Evolutionary conservation across 2,797 vertebrate genomes (phyloP), one percentile per base, ranked within the genome.

Genomic region (Hyperoplus lanceolatus): DNA sequence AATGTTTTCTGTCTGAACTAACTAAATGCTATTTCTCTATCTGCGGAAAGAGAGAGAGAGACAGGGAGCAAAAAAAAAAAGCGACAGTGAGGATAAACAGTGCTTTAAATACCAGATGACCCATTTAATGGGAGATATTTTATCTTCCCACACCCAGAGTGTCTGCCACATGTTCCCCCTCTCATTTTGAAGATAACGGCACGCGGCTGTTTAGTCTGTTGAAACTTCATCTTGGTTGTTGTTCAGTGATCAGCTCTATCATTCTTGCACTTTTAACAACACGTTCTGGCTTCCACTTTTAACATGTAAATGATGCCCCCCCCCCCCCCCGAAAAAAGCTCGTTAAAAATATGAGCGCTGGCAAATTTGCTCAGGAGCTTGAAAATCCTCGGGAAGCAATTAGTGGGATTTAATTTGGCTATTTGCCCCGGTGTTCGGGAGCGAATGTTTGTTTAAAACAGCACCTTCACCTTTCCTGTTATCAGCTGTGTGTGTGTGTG

Each of bases 71-170:
- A 29, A 29, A 29, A 29, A 29, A 21, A 29, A 76, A 75, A 55
- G 62, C 83, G 61, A 83, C 74, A 81, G 69, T 73, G 67, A 78
- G 71, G 86, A 84, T 85, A 88, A 91, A 92, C 80, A 86, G 68
- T 83, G 76, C 80, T 92, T 91, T 91, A 87, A 90, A 92, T 90
- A 87, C 83, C 77, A 81, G 79, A 91, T 92, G 87, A 91, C 86
- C 88, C 86, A 86, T 91, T 92, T 91, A 79, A 84, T 86, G 76
- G 81, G 82, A 89, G 77, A 88, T 91, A 79, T 83, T 89, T 84
- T 88, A 88, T 89, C 81, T 85, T 70, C 68, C 43, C 67, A 70
- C 71, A 72, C 81, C 72, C 74, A 70, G 73, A 72, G 79, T 75
- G 76, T 74, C 75, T 87, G 80, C 86, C 69, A 74, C 85, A 74